A percentile compares a stretch with the other conserved stretches of the same genome.
Conservation (phyloP, 2,797 vertebrate genomes). For the Bucorvus abyssinicus region DNA sequence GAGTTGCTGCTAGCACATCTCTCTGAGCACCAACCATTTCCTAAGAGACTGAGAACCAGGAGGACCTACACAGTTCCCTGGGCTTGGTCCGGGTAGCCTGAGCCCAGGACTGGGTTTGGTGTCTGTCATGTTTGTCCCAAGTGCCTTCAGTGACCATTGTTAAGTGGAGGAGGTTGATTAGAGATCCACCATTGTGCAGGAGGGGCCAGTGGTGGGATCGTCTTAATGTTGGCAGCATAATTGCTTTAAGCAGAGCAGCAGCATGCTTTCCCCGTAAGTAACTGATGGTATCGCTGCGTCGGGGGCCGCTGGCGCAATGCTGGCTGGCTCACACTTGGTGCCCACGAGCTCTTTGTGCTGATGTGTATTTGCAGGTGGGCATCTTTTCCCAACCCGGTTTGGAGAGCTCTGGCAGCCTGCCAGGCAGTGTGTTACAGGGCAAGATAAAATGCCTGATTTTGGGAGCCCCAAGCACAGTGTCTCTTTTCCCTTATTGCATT, state of each 20-base stretch:
- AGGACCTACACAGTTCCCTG: background rate
- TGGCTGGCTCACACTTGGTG: background rate
- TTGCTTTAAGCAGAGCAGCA: background rate
- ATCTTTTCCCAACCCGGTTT: background rate
- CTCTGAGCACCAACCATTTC: background rate
- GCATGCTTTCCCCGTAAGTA: background rate
- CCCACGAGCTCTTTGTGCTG: background rate
- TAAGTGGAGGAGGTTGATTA: background rate
- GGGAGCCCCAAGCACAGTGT: background rate
- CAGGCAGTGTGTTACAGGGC: background rate
- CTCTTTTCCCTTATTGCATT: background rate
- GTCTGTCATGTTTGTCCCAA: background rate
- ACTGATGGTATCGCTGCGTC: background rate
- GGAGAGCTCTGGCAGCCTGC: background rate
- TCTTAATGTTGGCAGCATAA: background rate
- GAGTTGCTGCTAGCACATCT: background rate
- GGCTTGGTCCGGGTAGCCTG: background rate
- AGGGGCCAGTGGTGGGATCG: background rate
- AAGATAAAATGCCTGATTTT: background rate
- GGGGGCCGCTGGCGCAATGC: accelerated
- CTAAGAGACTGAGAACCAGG: background rate
- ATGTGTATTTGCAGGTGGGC: accelerated
- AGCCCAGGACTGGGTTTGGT: background rate
- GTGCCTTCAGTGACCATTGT: accelerated
- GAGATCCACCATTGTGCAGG: background rate